A percentile compares a stretch with the other conserved stretches of the same genome.
These are phyloP conservation scores for Hephaestus fuliginosus DNA, from an alignment of 2,797 vertebrate species.

Conservation along the genomic window DNA sequence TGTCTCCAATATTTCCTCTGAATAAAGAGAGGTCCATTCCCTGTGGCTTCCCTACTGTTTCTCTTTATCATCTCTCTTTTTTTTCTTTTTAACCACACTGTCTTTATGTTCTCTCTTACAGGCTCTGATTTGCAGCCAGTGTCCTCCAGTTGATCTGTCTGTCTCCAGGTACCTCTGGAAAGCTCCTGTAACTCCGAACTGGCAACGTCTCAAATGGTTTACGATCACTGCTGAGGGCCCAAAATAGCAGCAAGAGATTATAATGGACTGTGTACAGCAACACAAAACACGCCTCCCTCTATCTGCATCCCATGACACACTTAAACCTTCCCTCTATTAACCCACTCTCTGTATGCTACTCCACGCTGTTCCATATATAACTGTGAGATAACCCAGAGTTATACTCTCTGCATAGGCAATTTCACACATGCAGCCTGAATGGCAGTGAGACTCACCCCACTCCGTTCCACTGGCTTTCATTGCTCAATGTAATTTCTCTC, in stretches of 20 bases:
- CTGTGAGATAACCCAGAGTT: slow-evolving; percentile 23
- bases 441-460: neutral
- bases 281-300: slow-evolving; percentile 14
- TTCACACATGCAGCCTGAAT: slow-evolving; percentile 18
- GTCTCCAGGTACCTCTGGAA: slow-evolving; percentile 45
- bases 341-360: neutral
- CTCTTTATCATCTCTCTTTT: neutral
- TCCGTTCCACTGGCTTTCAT: slow-evolving; percentile 20
- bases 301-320: slow-evolving; percentile 22
- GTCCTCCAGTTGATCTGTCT: slow-evolving; percentile 36
- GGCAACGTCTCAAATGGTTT: slow-evolving; percentile 40
- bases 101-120: neutral
- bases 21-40: slow-evolving; percentile 6
- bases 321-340: slow-evolving; percentile 25
- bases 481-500: slow-evolving; percentile 11
- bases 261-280: slow-evolving; percentile 30
- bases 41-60: neutral
- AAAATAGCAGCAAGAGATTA: slow-evolving; percentile 23
- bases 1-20: slow-evolving; percentile 2
- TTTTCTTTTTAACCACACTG: neutral
- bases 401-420: slow-evolving; percentile 13
- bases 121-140: slow-evolving; percentile 31
- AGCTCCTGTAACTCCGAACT: slow-evolving; percentile 34
- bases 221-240: slow-evolving; percentile 16
- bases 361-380: slow-evolving; percentile 27